phyloP scores from a whole-genome alignment of 1,140 invertebrate species.

The Globodera rostochiensis region DNA sequence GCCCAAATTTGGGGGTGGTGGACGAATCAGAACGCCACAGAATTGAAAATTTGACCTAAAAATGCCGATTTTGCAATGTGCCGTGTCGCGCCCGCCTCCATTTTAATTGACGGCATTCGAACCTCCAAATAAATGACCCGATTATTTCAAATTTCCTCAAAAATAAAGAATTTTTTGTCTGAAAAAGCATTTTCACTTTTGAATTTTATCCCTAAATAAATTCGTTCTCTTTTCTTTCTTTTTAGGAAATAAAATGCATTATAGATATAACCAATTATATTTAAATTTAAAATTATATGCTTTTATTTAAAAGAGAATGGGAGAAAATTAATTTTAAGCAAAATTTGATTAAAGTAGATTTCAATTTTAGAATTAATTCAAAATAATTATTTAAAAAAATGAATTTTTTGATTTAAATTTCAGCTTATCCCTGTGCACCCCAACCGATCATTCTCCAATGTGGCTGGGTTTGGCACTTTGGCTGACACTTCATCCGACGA shows the following conservation, averaged over 20 bases:
- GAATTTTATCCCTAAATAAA: too few species aligned
- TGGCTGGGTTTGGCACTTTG: background rate
- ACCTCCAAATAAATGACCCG: background rate
- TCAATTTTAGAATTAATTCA: background rate
- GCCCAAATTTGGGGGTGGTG: background rate
- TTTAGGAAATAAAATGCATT: too few species aligned
- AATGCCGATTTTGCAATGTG: background rate
- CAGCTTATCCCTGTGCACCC: background rate
- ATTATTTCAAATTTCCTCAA: background rate
- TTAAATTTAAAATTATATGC: too few species aligned
- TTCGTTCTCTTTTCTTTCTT: too few species aligned
- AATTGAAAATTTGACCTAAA: background rate
- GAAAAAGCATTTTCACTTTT: too few species aligned
- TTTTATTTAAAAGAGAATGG: too few species aligned
- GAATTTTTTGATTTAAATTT: background rate
- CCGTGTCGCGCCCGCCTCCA: background rate
- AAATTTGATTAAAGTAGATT: too few species aligned
- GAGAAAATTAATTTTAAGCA: too few species aligned
- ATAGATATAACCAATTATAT: too few species aligned
- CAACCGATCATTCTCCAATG: background rate
- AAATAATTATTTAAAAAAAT: background rate
- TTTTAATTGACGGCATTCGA: background rate
- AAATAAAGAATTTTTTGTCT: background rate
- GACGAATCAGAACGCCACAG: background rate
- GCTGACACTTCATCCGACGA: background rate